Evolutionary conservation across 2,113 vertebrate species (phyloP), one percentile per base, ranked within the genome.

Genomic region (Xiphorhynchus elegans): DNA sequence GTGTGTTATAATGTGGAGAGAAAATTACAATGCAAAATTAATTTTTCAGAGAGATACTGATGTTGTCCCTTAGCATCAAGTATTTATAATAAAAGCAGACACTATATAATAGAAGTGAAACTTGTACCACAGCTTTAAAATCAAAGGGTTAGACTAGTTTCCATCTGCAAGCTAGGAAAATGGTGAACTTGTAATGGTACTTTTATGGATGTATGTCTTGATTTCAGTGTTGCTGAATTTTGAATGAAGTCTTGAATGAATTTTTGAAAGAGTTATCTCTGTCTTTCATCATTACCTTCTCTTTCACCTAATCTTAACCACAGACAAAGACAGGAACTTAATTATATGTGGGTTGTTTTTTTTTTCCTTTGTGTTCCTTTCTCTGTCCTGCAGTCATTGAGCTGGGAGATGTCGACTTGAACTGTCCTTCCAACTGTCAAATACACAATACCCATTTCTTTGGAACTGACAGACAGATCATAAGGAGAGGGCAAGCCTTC

Each of bases 371-470:
- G 40, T 90, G 44, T 58, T 96, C 8, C 15, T 80, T 91, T 90
- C n/a, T 96, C 59, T 50, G 42, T 90, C 25, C 63, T 94, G 52
- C 89, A 97, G 96, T 94, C 63, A 87, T 97, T 52, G 88, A 95
- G 47, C 81, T 97, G 53, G 96, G 90, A 96, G 94, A 95, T 90
- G 82, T 96, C 1, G 86, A 93, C 75, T n/a, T 97, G 76, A 95
- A 96, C 63, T 97, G 90, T 79, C 95, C 88, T 95, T 79, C 88
- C 76, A 98, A 97, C 50, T 96, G 94, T 62, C 96, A 92, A 37
- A 79, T 87, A 40, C 86, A 96, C 24, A 92, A 79, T 23, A 96
- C 85, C 21, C 90, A 94, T 44, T 95, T 95, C 67, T 96, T 97
- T 0, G 93, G 77, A 92, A 83, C 60, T 46, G 91, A 96, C 68